Percentiles rank a stretch among this genome's conserved stretches.
Evolutionary conservation across 2,113 vertebrate species (phyloP).

Genomic region (Urocynchramus pylzowi): DNA sequence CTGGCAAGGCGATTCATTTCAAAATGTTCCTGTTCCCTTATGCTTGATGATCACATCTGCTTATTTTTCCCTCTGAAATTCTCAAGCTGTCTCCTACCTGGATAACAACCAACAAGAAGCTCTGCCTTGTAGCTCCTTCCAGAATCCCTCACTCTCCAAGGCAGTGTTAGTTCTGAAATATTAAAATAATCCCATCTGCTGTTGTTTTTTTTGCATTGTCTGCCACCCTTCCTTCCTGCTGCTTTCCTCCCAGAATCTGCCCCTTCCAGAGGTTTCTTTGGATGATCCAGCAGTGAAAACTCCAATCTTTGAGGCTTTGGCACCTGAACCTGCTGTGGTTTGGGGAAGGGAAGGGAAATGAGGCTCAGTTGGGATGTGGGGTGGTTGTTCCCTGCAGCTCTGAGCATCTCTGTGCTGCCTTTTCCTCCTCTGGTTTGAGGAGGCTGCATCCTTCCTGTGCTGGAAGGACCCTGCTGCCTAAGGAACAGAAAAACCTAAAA

Average conservation of each 20-base stretch:
- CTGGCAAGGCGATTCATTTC: neutral
- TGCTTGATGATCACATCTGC: neutral
- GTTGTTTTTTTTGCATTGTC: neutral
- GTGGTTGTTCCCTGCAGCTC: neutral
- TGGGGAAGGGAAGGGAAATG: neutral
- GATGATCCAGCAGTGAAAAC: neutral
- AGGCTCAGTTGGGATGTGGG: neutral
- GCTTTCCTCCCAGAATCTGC: neutral
- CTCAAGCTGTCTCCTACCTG: slow-evolving; percentile 30
- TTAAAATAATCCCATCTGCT: neutral
- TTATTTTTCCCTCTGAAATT: neutral
- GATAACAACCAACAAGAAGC: neutral
- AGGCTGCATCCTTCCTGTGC: neutral
- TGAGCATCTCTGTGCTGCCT: neutral
- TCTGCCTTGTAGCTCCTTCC: neutral
- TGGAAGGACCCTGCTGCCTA: neutral
- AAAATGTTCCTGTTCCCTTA: neutral
- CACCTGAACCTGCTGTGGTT: neutral
- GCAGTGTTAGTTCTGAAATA: neutral
- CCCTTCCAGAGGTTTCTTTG: neutral
- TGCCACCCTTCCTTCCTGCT: neutral
- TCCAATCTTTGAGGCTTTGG: neutral
- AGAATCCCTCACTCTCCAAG: neutral
- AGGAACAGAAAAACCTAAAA: neutral
- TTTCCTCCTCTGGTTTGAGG: neutral